Base-by-base conservation (phyloP, 2,797 vertebrate species). In the Acropternis orthonyx region DNA sequence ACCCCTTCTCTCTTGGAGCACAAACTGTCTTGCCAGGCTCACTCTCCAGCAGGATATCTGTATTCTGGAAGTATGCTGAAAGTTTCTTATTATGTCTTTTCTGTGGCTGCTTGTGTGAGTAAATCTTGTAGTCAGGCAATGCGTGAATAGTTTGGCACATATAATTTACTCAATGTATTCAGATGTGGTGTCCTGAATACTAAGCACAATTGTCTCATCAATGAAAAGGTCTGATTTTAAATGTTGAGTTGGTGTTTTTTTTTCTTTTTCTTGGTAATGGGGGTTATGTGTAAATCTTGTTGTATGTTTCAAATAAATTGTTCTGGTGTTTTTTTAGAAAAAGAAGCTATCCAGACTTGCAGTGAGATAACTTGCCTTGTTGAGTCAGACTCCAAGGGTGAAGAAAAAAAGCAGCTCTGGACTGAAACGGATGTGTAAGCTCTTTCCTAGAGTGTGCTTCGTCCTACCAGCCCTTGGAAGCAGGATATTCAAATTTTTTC, bases 161-260 rank as follows among this genome's bases (percentile, higher is more conserved):
- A 34, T 80, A 95, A 89, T 94, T 93, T 91, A 80, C 66, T 89
- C 69, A 65, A 22, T 78, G 68, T 89, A 85, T 95, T 90, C 91
- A 78, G 62, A 93, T 52, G 54, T 0, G 4, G 49, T 51, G 41
- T 73, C 65, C 41, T 85, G 95, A 94, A 97, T 95, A 89, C 74
- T 94, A 94, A 95, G 34, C 67, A 69, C 41, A 2, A 2, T 16
- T 49, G 30, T 93, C 26, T 78, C 68, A 41, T 65, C 81, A 85
- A 7, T 68, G 80, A 72, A 93, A 87, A 86, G 24, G 37, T 41
- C 20, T 77, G 62, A 73, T 88, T 91, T 88, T 41, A 77, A 77
- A 68, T 41, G 34, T 14, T 32, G 37, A 26, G 11, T 21, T 37
- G 37, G 37, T 9, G 37, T 62, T 58, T 37, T 27, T 37, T 37